Evolutionary conservation across 2,113 vertebrate species (phyloP).

Genomic region (Oryzias woworae): DNA sequence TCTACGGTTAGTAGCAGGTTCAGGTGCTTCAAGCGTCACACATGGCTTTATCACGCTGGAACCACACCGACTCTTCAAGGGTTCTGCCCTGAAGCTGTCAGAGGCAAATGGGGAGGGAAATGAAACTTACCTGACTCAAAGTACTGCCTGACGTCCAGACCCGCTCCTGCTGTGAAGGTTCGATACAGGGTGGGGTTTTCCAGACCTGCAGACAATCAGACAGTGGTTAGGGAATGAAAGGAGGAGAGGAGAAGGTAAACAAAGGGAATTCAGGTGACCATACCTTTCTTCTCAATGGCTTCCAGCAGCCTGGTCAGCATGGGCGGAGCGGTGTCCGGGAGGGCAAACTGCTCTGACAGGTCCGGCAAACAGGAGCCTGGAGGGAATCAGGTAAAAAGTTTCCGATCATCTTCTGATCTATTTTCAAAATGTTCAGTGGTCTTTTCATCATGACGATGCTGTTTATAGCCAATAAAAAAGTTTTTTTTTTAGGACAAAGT

Average conservation of each 20-base stretch:
- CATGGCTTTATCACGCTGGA: conserved; percentile 4
- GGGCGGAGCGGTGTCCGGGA: conserved; percentile 85
- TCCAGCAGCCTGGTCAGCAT: conserved; percentile 87
- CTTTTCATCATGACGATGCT: no score
- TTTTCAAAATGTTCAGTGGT: no score
- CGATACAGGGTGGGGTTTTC: conserved; percentile 90
- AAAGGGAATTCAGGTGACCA: background rate
- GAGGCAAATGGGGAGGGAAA: no score
- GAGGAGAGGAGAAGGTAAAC: no score
- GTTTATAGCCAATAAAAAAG: no score
- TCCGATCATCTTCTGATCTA: no score
- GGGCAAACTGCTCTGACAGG: conserved; percentile 89
- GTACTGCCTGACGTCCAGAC: conserved; percentile 87
- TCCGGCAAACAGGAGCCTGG: conserved; percentile 85
- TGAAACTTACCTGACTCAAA: conserved; percentile 83
- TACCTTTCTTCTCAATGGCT: conserved; percentile 94
- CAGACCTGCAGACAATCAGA: conserved; percentile 77
- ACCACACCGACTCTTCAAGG: background rate
- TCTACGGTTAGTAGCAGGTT: background rate
- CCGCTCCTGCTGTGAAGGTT: conserved; percentile 83
- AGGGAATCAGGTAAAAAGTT: background rate
- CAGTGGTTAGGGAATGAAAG: background rate
- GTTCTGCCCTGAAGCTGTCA: no score
- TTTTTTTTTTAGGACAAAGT: no score
- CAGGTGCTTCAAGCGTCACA: background rate